Evolutionary conservation across 2,888 invertebrate genomes (phyloP).

Genomic region (Eugnorisma glareosa): DNA sequence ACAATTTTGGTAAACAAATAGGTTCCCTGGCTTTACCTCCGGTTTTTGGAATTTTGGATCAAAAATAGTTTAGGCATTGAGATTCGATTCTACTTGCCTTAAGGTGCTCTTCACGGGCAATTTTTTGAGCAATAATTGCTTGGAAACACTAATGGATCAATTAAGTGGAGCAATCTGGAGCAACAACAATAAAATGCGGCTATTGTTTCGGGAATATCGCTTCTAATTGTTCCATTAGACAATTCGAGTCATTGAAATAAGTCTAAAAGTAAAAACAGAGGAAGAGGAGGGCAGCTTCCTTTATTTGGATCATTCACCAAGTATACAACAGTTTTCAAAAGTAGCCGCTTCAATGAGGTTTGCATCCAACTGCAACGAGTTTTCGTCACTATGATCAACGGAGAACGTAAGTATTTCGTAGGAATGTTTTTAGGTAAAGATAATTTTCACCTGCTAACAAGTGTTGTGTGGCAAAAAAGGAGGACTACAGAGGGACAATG

Average conservation of each 20-base stretch:
- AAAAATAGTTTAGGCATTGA: background rate
- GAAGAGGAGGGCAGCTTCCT: too few species aligned
- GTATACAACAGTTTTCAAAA: background rate
- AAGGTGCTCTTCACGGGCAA: too few species aligned
- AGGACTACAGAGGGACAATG: too few species aligned
- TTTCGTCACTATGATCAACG: background rate
- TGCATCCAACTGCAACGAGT: background rate
- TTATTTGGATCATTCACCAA: background rate
- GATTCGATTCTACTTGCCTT: background rate
- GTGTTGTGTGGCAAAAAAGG: background rate
- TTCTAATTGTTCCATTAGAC: too few species aligned
- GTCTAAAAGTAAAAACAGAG: background rate
- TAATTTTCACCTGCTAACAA: background rate
- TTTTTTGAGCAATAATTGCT: too few species aligned
- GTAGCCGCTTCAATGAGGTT: background rate
- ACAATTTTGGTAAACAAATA: background rate
- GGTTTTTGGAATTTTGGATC: background rate
- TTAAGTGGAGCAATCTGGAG: too few species aligned
- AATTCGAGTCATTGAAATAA: background rate
- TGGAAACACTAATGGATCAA: too few species aligned
- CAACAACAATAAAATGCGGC: too few species aligned
- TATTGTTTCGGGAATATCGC: too few species aligned
- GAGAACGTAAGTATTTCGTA: conserved; percentile 26
- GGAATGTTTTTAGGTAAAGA: background rate
- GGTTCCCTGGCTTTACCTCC: background rate